These are phyloP conservation scores for Sebastes trivittatus DNA, from an alignment of 2,797 vertebrate species.

Conservation along the genomic window DNA sequence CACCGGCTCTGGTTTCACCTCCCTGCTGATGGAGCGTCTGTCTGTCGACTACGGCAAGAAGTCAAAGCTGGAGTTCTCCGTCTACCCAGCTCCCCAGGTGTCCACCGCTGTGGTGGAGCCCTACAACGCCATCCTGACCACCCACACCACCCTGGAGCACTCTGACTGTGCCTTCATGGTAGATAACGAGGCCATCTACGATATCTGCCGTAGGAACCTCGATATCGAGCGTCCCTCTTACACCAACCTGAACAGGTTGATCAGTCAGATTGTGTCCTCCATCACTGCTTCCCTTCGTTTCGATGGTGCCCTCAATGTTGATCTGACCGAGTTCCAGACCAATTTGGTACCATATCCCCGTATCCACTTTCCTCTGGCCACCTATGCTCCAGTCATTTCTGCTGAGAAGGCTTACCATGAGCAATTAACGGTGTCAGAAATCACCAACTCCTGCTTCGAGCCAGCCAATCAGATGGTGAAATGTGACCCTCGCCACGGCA, in stretches of 20 bases:
- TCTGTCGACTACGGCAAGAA: slow-evolving; percentile 80
- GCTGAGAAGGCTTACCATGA: slow-evolving; percentile 61
- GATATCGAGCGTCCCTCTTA: slow-evolving; percentile 38
- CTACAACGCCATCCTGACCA: slow-evolving; percentile 74
- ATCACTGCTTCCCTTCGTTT: slow-evolving; percentile 70
- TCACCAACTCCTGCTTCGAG: slow-evolving; percentile 76
- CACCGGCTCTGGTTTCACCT: slow-evolving; percentile 87
- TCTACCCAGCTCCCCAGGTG: slow-evolving; percentile 74
- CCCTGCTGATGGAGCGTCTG: slow-evolving; percentile 86
- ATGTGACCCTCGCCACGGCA: slow-evolving; percentile 75
- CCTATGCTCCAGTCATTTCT: slow-evolving; percentile 72
- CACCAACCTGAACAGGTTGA: slow-evolving; percentile 68
- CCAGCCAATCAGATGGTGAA: slow-evolving; percentile 78
- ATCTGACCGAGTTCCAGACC: slow-evolving; percentile 74
- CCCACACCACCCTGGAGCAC: slow-evolving; percentile 78
- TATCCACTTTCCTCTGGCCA: slow-evolving; percentile 74
- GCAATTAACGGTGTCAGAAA: slow-evolving; percentile 61
- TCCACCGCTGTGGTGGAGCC: slow-evolving; percentile 75
- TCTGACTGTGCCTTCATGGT: slow-evolving; percentile 79
- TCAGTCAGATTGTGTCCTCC: slow-evolving; percentile 70
- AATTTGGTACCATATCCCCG: slow-evolving; percentile 70
- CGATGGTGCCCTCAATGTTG: slow-evolving; percentile 67
- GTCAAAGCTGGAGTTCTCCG: slow-evolving; percentile 65
- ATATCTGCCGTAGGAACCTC: not conserved
- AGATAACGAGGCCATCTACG: slow-evolving; percentile 39